These are phyloP conservation scores for Liopterus haemorrhoidalis DNA, from an alignment of 2,888 invertebrate species.

Conservation along the genomic window DNA sequence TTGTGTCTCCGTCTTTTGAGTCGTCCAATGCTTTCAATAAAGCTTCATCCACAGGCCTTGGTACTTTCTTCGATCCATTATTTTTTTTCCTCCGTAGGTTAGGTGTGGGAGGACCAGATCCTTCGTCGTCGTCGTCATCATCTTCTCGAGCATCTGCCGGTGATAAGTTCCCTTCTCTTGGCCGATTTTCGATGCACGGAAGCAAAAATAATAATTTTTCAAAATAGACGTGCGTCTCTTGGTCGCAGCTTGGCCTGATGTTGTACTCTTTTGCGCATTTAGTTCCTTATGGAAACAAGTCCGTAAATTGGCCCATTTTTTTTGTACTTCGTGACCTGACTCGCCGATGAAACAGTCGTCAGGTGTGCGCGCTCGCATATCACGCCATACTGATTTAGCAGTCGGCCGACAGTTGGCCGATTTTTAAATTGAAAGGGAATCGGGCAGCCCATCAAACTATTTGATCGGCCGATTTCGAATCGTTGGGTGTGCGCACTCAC, in stretches of 20 bases:
- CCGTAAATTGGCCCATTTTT: conserved; percentile 25
- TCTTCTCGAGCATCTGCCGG: conserved; percentile 12
- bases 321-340: conserved; percentile 29
- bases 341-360: not conserved
- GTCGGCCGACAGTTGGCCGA: too few relatives aligned
- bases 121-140: conserved; percentile 21
- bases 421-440: too few relatives aligned
- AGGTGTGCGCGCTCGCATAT: too few relatives aligned
- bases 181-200: conserved; percentile 29
- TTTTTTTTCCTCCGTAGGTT: conserved; percentile 33
- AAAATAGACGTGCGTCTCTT: conserved; percentile 31
- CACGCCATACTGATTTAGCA: too few relatives aligned
- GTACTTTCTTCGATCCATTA: conserved; percentile 18
- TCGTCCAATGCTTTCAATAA: conserved; percentile 21
- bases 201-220: conserved; percentile 30
- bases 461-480: too few relatives aligned
- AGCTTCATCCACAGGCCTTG: conserved; percentile 18
- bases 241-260: conserved; percentile 29
- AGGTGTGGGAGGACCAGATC: conserved; percentile 23
- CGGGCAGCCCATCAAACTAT: too few relatives aligned
- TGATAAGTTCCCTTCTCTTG: conserved; percentile 22
- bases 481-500: too few relatives aligned
- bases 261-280: conserved; percentile 29
- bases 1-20: conserved; percentile 20
- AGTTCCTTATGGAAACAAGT: conserved; percentile 30